Evolutionary conservation across 2,888 invertebrate genomes (phyloP).

Genomic region (Drosophila picticornis): DNA sequence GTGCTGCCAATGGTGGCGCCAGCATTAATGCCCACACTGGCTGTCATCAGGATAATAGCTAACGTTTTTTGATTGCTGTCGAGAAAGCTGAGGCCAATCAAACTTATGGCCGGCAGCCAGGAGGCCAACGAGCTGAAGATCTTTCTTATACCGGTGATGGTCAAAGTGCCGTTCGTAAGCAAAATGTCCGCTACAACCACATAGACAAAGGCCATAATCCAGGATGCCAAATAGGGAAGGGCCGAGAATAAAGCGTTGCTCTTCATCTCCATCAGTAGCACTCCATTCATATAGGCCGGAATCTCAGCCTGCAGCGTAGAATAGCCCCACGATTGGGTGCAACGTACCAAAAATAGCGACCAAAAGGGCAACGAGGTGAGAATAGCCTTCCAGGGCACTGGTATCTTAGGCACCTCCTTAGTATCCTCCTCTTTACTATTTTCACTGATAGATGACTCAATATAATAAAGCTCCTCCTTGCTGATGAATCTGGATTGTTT

Average conservation of each 20-base stretch:
- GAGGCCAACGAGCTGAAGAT: conserved; percentile 81
- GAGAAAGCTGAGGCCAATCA: conserved; percentile 86
- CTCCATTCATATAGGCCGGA: conserved; percentile 89
- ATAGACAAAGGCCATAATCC: conserved; percentile 86
- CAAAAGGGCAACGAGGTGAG: conserved; percentile 89
- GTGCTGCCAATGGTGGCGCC: conserved; percentile 87
- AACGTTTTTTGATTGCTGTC: conserved; percentile 72
- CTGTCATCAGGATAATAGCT: conserved; percentile 86
- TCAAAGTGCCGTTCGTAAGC: conserved; percentile 83
- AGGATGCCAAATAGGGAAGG: conserved; percentile 86
- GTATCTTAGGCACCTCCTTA: conserved; percentile 65
- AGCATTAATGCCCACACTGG: conserved; percentile 87
- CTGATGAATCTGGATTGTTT: conserved; percentile 86
- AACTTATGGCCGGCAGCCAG: conserved; percentile 86
- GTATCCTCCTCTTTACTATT: conserved; percentile 30
- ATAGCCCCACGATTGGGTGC: conserved; percentile 90
- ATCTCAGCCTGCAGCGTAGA: conserved; percentile 90
- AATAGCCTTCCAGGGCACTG: conserved; percentile 89
- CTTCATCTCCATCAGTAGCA: conserved; percentile 88
- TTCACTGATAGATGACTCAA: conserved; percentile 85
- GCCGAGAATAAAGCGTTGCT: conserved; percentile 86
- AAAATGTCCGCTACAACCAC: conserved; percentile 85
- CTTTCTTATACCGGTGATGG: conserved; percentile 80
- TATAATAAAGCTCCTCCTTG: conserved; percentile 87
- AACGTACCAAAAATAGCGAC: conserved; percentile 87